Evolutionary conservation across 2,888 invertebrate species (phyloP).

Genomic region (Dysmachus trigonus): DNA sequence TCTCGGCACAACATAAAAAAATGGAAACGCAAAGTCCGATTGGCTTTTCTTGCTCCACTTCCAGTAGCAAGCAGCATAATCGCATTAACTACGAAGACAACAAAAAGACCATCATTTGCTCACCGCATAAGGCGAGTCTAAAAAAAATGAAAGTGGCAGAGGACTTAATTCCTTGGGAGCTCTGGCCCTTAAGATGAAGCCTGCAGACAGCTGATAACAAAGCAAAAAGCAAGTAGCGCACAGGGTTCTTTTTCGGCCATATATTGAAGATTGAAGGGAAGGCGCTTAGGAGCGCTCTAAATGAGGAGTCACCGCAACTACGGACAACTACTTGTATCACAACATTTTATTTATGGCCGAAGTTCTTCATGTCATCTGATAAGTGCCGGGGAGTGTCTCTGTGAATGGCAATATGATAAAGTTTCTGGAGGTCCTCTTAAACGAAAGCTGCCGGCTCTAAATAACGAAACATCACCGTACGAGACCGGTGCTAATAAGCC

Average conservation of each 20-base stretch:
- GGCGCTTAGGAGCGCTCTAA: conserved; percentile 20
- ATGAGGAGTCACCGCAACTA: not conserved
- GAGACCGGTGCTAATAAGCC: conserved; percentile 5
- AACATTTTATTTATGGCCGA: conserved; percentile 32
- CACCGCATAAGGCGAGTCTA: not conserved
- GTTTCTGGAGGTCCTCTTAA: not conserved
- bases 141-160: not conserved
- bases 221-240: not conserved
- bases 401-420: conserved; percentile 30
- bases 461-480: not conserved
- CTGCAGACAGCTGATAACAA: conserved; percentile 36
- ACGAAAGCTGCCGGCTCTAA: not conserved
- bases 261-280: conserved; percentile 38
- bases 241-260: not conserved
- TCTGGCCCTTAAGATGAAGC: not conserved
- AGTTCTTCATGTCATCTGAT: conserved; percentile 41
- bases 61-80: not conserved
- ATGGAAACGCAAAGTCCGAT: not conserved
- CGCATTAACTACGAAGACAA: not conserved
- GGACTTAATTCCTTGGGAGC: conserved; percentile 1
- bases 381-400: conserved; percentile 20
- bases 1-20: not conserved
- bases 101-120: not conserved
- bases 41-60: not conserved
- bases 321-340: conserved; percentile 6